phyloP scores from a whole-genome alignment of 2,113 vertebrate genomes.

The Limnothrissa miodon region DNA sequence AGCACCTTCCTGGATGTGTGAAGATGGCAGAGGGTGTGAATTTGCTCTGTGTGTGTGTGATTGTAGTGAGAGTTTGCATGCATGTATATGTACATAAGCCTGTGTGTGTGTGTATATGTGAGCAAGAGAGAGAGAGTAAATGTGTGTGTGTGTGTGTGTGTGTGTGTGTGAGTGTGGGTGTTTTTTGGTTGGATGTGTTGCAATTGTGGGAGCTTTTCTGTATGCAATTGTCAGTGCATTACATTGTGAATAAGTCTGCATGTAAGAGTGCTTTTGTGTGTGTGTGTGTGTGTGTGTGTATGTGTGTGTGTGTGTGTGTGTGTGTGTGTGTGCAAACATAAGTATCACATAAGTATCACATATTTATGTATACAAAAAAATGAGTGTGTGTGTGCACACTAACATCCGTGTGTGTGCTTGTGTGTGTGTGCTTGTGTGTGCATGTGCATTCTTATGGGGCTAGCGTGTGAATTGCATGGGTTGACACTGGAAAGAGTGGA shows the following conservation, averaged over 20 bases:
- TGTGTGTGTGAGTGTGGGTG: background rate
- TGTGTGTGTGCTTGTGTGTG: background rate
- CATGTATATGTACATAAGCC: background rate
- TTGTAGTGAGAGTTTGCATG: background rate
- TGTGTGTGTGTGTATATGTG: background rate
- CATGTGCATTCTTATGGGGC: background rate
- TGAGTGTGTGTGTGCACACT: background rate
- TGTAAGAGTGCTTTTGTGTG: background rate
- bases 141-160: background rate
- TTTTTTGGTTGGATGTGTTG: too few species aligned
- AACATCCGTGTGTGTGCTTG: background rate
- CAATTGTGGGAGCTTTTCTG: too few species aligned
- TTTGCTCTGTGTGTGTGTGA: background rate
- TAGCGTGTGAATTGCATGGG: conserved; percentile 54
- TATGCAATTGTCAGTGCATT: background rate
- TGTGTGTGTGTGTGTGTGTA: background rate
- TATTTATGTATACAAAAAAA: conserved; percentile 16
- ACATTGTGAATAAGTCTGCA: background rate
- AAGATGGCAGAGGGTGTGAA: background rate
- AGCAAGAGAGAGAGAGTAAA: too few species aligned
- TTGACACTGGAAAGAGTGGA: conserved; percentile 35
- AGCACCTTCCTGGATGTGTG: background rate
- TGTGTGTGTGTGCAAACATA: conserved; percentile 13
- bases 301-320: background rate
- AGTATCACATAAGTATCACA: too few species aligned